phyloP scores from a whole-genome alignment of 2,113 vertebrate species.

The Arizona elegans region DNA sequence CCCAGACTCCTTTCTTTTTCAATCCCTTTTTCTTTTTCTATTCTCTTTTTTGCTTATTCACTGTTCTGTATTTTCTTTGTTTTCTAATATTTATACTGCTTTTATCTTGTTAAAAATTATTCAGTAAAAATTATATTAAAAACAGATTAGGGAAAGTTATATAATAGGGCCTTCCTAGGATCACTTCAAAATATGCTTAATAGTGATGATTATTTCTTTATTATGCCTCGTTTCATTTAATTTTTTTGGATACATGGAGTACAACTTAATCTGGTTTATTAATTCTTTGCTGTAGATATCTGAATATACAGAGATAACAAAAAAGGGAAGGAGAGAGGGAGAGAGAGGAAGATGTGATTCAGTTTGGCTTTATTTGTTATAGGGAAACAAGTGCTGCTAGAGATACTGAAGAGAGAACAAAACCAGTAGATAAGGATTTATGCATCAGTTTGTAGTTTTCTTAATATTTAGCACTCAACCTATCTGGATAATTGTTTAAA shows the following conservation, averaged over 20 bases:
- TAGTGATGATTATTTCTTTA: neutral
- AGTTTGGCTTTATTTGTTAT: conserved; percentile 24
- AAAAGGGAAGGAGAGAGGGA: neutral
- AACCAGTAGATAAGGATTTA: conserved; percentile 49
- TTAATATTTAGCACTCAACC: conserved; percentile 46
- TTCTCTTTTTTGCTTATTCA: neutral
- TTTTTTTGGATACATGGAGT: neutral
- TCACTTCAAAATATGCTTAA: neutral
- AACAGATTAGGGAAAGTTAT: neutral
- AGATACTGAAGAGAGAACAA: conserved; percentile 7
- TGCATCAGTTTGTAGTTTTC: conserved; percentile 56
- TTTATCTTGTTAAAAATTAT: neutral
- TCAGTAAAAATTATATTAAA: neutral
- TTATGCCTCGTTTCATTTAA: neutral
- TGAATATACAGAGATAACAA: neutral
- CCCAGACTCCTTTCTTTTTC: neutral
- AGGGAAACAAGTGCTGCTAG: conserved; percentile 10
- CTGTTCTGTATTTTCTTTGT: neutral
- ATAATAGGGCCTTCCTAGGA: neutral
- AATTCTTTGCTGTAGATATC: neutral
- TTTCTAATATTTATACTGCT: neutral
- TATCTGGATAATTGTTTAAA: conserved; percentile 29
- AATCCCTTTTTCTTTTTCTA: neutral
- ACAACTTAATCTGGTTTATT: conserved; percentile 2
- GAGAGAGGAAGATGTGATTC: neutral